Base-by-base conservation (phyloP, 2,797 vertebrate species). In the Gadopsis bispinosus region DNA sequence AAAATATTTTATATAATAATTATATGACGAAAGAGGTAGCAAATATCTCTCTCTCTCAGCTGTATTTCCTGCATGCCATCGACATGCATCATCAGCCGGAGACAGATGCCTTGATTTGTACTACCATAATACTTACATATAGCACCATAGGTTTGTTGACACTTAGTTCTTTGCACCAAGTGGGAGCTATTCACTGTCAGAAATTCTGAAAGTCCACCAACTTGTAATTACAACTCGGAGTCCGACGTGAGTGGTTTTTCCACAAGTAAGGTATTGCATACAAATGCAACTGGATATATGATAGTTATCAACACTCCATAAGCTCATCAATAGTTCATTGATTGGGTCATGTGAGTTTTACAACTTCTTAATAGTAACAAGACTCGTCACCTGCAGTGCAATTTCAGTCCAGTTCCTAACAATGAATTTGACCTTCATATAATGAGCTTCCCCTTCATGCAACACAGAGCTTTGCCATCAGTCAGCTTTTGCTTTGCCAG, bases 371-470 rank as follows among this genome's bases (percentile, higher is more conserved):
- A 72, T 71, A 53, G 14, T 71, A 12, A n/a, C 26, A 26, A 33
- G 31, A 47, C 17, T n/a, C 22, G 0, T 19, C 0, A 9, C 17
- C 35, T 50, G 45, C 33, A 1, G 33, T 60, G 35, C 48, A 26
- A 26, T 54, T 79, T 55, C 29, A 50, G 56, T 77, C 43, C 41
- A 43, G 16, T 51, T 70, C 53, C 60, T 70, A 22, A 22, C 51
- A 58, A 13, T 48, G 17, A 82, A 56, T 82, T 47, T 78, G 80
- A 86, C 77, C 80, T 89, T 83, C 59, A 71, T 22, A 55, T 79
- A 72, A 84, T 74, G 66, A 86, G 69, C 58, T 64, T 79, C 82
- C 41, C 61, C 48, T 71, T 73, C 60, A 80, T 71, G 68, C 74
- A 69, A 76, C 70, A 51, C 62, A 47, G 69, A 68, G 43, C 53